Conservation (phyloP, 2,797 vertebrate species). For the Presbytis comata region DNA sequence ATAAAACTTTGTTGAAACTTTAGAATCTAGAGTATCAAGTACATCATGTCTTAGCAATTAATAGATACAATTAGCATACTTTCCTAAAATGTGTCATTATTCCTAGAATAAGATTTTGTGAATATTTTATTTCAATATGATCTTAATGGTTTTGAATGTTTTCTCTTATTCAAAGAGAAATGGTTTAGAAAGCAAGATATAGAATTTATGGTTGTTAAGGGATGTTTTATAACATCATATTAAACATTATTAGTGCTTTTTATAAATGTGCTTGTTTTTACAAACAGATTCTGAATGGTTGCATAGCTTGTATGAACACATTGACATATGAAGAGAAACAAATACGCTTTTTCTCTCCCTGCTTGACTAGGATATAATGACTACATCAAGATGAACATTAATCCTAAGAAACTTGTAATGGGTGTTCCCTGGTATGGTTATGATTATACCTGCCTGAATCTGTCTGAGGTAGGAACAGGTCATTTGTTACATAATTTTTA, state of each 20-base stretch:
- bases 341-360: slow-evolving; percentile 66
- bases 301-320: neutral
- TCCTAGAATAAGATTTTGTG: slow-evolving; percentile 41
- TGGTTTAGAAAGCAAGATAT: slow-evolving; percentile 10
- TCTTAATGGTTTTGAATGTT: neutral
- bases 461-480: slow-evolving; percentile 87
- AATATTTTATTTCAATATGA: slow-evolving; percentile 18
- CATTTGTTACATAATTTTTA: neutral
- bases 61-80: neutral
- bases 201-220: slow-evolving; percentile 25
- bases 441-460: slow-evolving; percentile 92
- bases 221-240: slow-evolving; percentile 18
- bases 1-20: slow-evolving; percentile 27
- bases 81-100: slow-evolving; percentile 35
- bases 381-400: slow-evolving; percentile 90
- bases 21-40: neutral
- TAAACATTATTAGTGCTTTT: slow-evolving; percentile 37
- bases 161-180: slow-evolving; percentile 35
- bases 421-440: slow-evolving; percentile 98
- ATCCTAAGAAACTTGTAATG: slow-evolving; percentile 94
- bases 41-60: neutral
- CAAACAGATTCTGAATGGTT: neutral
- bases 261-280: slow-evolving; percentile 7
- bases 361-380: slow-evolving; percentile 89
- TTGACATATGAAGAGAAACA: slow-evolving; percentile 4